Conservation (phyloP, 2,113 vertebrate species). For the Corvus moneduloides region DNA sequence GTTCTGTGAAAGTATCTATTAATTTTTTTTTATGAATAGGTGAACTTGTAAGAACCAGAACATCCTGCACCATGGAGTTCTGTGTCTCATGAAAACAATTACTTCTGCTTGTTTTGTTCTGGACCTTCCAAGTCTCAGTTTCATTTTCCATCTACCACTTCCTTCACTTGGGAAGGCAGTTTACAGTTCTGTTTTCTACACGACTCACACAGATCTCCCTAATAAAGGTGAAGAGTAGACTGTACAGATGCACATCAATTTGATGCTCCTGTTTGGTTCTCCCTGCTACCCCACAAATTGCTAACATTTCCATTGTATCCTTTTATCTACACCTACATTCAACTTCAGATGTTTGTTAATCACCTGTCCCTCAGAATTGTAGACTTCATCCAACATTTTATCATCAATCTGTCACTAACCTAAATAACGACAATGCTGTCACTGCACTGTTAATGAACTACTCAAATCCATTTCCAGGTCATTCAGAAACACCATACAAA, state of each 20-base stretch:
- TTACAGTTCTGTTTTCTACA: background rate
- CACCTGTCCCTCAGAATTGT: background rate
- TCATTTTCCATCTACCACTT: background rate
- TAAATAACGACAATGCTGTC: background rate
- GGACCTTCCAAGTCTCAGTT: background rate
- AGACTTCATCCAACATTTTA: background rate
- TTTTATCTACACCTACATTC: background rate
- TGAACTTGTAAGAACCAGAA: background rate
- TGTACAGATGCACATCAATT: background rate
- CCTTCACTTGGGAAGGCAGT: background rate
- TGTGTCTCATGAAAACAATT: background rate
- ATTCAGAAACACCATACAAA: background rate
- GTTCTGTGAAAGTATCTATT: background rate
- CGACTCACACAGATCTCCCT: background rate
- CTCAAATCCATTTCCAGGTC: background rate
- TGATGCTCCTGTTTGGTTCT: background rate
- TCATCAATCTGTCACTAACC: background rate
- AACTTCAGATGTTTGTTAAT: background rate
- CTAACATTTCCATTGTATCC: background rate
- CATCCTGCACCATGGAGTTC: background rate
- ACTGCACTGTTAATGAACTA: background rate
- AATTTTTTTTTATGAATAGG: background rate
- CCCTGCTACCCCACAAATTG: rapidly evolving
- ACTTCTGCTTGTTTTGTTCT: background rate
- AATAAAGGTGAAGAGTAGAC: background rate